A percentile compares a stretch with the other conserved stretches of the same genome.
Evolutionary conservation across 1,140 invertebrate genomes (phyloP).

Genomic region (Doryteuthis pealeii): DNA sequence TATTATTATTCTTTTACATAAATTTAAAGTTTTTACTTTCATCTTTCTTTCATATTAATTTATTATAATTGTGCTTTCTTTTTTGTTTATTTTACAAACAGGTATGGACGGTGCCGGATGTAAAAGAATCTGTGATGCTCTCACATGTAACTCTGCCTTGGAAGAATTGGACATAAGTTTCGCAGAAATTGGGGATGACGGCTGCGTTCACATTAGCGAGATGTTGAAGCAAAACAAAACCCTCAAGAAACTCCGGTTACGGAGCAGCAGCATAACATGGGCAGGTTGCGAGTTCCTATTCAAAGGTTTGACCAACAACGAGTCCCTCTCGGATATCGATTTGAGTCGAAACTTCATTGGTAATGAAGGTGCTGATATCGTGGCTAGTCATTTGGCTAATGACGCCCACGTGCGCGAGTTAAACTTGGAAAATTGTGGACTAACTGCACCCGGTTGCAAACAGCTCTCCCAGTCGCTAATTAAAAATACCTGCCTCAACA

Average conservation of each 20-base stretch:
- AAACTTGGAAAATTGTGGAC: constrained; percentile 54
- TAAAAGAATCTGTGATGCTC: constrained; percentile 33
- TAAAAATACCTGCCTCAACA: constrained; percentile 40
- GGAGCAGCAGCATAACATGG: constrained; percentile 48
- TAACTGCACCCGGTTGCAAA: constrained; percentile 43
- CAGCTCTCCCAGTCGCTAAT: constrained; percentile 44
- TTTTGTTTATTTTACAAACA: neutral
- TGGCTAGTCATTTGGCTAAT: constrained; percentile 42
- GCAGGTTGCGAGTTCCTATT: constrained; percentile 46
- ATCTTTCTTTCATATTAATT: neutral
- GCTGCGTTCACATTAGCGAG: constrained; percentile 42
- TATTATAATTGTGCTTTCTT: neutral
- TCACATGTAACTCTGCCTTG: constrained; percentile 39
- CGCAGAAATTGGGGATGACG: constrained; percentile 47
- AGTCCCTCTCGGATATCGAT: constrained; percentile 42
- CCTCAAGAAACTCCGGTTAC: constrained; percentile 43
- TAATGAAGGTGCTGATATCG: constrained; percentile 44
- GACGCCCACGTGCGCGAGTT: constrained; percentile 42
- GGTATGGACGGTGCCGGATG: constrained; percentile 42
- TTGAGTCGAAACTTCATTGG: constrained; percentile 49
- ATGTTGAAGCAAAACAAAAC: constrained; percentile 47
- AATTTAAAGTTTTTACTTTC: too few relatives aligned
- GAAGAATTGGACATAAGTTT: constrained; percentile 51
- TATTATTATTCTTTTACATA: too few relatives aligned
- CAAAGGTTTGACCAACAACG: constrained; percentile 42